phyloP scores from a whole-genome alignment of 2,797 vertebrate genomes.

The Gymnopithys bicolor region DNA sequence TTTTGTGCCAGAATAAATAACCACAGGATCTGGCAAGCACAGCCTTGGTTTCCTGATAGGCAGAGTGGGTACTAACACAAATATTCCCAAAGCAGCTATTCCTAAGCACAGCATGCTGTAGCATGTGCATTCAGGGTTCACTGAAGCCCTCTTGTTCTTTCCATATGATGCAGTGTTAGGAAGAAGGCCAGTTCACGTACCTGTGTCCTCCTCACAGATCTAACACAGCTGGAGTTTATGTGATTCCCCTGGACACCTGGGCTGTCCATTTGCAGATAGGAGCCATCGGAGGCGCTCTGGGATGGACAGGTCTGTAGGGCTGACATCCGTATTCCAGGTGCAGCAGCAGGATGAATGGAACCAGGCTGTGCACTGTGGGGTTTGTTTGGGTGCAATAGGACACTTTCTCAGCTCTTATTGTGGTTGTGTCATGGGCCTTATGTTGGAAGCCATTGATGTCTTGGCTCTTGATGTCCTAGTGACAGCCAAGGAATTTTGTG shows the following conservation, averaged over 20 bases:
- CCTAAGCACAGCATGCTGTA: neutral
- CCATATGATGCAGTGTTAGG: neutral
- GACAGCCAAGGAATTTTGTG: neutral
- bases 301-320: no score
- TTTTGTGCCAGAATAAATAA: slow-evolving; percentile 22
- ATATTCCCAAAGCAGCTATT: neutral
- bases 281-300: fast-evolving
- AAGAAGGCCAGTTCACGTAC: neutral
- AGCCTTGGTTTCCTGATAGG: neutral
- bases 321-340: neutral
- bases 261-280: neutral
- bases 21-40: neutral
- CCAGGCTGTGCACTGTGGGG: neutral
- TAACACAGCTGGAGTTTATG: neutral
- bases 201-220: fast-evolving
- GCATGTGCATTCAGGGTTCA: fast-evolving
- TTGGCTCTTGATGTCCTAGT: neutral
- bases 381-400: fast-evolving
- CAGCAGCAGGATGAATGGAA: neutral
- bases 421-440: neutral
- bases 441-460: neutral
- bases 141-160: neutral
- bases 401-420: neutral
- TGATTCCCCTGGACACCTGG: neutral
- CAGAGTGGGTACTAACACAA: neutral